Conservation (phyloP, 2,113 vertebrate species). For the Brachyistius frenatus region DNA sequence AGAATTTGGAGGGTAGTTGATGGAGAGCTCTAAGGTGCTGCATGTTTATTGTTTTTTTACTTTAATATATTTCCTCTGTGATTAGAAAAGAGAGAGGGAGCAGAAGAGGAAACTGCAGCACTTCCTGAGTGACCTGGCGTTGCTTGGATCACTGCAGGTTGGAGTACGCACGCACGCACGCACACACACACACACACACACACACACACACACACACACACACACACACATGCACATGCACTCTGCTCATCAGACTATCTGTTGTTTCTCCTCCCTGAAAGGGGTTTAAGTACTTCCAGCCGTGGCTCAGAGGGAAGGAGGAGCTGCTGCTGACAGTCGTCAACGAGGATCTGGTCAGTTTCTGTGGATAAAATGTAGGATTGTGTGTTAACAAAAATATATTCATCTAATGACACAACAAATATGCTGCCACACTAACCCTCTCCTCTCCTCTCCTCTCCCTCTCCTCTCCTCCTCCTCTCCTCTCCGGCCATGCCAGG, state of each 20-base stretch:
- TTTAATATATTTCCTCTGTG: not conserved
- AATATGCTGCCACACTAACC: not conserved
- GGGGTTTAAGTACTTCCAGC: constrained; percentile 88
- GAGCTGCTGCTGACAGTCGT: constrained; percentile 86
- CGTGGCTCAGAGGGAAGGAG: constrained; percentile 87
- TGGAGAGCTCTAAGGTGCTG: not conserved
- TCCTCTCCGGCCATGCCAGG: constrained; percentile 51
- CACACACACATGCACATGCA: not conserved
- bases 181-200: not conserved
- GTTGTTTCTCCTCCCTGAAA: constrained; percentile 37
- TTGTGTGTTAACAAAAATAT: not conserved
- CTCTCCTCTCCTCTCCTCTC: not conserved
- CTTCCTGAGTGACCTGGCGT: constrained; percentile 81
- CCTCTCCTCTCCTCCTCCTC: not conserved
- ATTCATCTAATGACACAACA: too few species aligned
- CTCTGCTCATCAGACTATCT: not conserved
- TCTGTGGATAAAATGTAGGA: not conserved
- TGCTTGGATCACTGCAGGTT: constrained; percentile 85
- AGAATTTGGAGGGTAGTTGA: constrained; percentile 17
- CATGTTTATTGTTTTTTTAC: not conserved
- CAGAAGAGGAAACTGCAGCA: constrained; percentile 81
- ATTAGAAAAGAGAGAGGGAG: constrained; percentile 78
- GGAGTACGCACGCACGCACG: not conserved
- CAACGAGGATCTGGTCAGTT: constrained; percentile 85
- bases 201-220: not conserved